Base-by-base conservation (phyloP, 2,797 vertebrate genomes). In the Enoplosus armatus region DNA sequence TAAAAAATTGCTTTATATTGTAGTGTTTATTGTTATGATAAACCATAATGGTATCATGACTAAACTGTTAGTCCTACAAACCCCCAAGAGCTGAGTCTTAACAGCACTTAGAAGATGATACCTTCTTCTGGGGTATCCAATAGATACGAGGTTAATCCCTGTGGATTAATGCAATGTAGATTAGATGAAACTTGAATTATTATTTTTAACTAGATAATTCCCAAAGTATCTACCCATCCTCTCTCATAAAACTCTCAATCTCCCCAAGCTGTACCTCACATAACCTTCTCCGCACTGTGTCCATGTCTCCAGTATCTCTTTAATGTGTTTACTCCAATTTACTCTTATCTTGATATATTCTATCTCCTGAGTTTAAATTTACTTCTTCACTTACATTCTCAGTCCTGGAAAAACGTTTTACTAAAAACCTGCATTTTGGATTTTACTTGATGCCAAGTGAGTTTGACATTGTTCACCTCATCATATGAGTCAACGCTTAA, bases 241-340 rank as follows among this genome's bases (percentile, higher is more conserved):
- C 5, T 27, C 11, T 66, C 22, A 27, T 39, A 45, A 61, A 41
- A 10, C 27, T 45, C 14, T 3, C 3, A 33, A 48, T 31, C 35
- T n/a, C 41, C 8, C 16, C 37, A 51, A 27, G 14, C 55, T 35
- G 24, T 39, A 26, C 39, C 29, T 47, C 39, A 64, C 29, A 27
- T 35, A 27, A 56, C 26, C 60, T 41, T 51, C 29, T 15, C 15
- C 31, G 48, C 24, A 47, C n/a, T 29, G 20, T 33, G 33, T 41
- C 63, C 37, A 14, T 37, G 41, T 43, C 60, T 37, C 35, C 24
- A 12, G 43, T 59, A 51, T 64, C 43, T 70, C 33, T 47, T 47
- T 16, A 27, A 63, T 72, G 27, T 37, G 27, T 61, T 79, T n/a
- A 24, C 45, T 37, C 31, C 50, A 74, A 55, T 65, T n/a, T 61